Evolutionary conservation across 1,140 invertebrate species (phyloP), one percentile per base, ranked within the genome.

Genomic region (Leptinotarsa undecemlineata): DNA sequence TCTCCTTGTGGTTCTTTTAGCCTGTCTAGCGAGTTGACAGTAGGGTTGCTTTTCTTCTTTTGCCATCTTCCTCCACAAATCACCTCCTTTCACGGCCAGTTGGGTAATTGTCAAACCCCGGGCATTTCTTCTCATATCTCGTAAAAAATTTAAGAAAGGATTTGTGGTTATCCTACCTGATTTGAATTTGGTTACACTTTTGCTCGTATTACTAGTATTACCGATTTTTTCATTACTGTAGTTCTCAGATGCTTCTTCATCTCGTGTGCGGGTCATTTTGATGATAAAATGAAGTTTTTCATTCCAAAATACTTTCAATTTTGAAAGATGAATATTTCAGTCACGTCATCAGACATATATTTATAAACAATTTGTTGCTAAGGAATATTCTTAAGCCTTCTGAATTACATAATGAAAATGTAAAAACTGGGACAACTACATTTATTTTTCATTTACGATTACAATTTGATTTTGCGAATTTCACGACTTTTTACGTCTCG

Each of bases 11-110:
- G 20, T 42, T 48, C 26, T 3, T 21, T 5, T 64, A 8, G 75
- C 75, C 21, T 60, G 57, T 26, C 51, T 73, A 14, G 75, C 71
- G 26, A 66, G 51, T 15, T 73, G 67, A 20, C 51, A 67, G 42
- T 76, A 76, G 14, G 71, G 60, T 19, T 68, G 48, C 20, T 73
- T 76, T 15, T 73, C 64, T n/a, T 51, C 20, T 6, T 42, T 13
- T 17, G 60, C 64, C 75, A 76, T 76, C 15, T 73, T 76, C 26
- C 66, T 69, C 75, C 75, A 76, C 19, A 66, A n/a, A 47, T 76
- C 63, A 26, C 51, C 75, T 3, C 71, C 71, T 64, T 48, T 72
- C 13, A 47, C 33, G 5, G 68, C 60, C 17, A 72, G 11, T 42
- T 76, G 26, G 1, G 20, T 68, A 4, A 68, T 47, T 4, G 19